Evolutionary conservation across 2,888 invertebrate genomes (phyloP).

Genomic region (Oscheius sp.): DNA sequence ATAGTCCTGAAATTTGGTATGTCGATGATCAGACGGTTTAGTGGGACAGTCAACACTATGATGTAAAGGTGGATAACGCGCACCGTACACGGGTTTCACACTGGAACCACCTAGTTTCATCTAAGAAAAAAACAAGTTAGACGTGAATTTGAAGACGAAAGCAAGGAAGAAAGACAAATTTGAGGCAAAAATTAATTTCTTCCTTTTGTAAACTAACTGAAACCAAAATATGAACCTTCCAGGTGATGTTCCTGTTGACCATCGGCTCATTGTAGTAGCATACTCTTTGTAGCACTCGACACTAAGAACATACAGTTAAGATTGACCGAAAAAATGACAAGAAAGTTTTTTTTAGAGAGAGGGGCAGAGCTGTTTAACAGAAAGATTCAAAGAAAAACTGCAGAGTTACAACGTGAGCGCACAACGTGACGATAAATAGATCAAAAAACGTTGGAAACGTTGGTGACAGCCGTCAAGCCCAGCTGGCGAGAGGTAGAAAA

Average conservation of each 20-base stretch:
- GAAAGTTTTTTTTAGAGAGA: background rate
- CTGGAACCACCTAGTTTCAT: conserved; percentile 41
- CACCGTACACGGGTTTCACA: conserved; percentile 68
- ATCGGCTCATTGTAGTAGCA: conserved; percentile 45
- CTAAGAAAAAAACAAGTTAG: background rate
- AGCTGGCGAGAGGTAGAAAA: background rate
- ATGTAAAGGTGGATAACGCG: conserved; percentile 67
- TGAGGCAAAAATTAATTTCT: too few relatives aligned
- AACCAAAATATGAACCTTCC: conserved; percentile 50
- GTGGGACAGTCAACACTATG: conserved; percentile 36
- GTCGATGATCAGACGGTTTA: conserved; percentile 37
- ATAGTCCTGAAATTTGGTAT: conserved; percentile 64
- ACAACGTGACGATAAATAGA: background rate
- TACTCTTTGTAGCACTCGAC: background rate
- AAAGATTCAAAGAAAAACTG: background rate
- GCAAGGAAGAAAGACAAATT: background rate
- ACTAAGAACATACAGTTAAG: background rate
- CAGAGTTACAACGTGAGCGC: background rate
- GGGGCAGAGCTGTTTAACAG: background rate
- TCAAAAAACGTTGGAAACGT: background rate
- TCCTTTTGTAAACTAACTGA: too few relatives aligned
- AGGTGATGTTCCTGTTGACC: conserved; percentile 52
- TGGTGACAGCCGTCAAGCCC: background rate
- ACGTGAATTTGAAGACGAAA: too few relatives aligned
- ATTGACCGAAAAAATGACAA: background rate